These are phyloP conservation scores for Dufourea novaeangliae DNA, from an alignment of 1,140 invertebrate genomes.

Conservation along the genomic window DNA sequence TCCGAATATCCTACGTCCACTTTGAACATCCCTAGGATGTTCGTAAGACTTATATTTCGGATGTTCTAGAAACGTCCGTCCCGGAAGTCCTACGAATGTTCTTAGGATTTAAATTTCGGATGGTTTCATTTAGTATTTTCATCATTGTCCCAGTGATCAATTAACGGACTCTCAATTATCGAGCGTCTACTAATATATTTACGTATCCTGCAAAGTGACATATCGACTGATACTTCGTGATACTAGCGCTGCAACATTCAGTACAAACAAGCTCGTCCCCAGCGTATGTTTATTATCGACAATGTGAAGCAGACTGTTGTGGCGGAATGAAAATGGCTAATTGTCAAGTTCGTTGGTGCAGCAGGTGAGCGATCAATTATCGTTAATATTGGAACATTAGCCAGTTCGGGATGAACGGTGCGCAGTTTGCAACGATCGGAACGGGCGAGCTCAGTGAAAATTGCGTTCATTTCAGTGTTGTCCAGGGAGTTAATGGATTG, in stretches of 20 bases:
- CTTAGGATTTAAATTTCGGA: too few relatives aligned
- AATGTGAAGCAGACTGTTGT: conserved; percentile 60
- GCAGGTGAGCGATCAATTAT: conserved; percentile 74
- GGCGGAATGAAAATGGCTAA: conserved; percentile 79
- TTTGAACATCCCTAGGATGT: too few relatives aligned
- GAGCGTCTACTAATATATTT: too few relatives aligned
- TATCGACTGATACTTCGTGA: conserved; percentile 25
- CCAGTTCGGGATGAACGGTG: conserved; percentile 43
- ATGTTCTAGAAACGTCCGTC: too few relatives aligned
- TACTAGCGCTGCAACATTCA: conserved; percentile 41
- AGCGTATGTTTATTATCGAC: conserved; percentile 66
- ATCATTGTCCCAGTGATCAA: too few relatives aligned
- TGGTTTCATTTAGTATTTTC: too few relatives aligned
- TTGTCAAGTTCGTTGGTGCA: conserved; percentile 75
- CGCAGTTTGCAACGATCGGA: conserved; percentile 20
- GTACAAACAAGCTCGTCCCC: conserved; percentile 46
- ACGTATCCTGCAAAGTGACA: conserved; percentile 24
- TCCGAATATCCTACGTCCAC: too few relatives aligned
- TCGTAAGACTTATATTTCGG: too few relatives aligned
- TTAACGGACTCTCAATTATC: too few relatives aligned
- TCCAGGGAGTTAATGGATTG: conserved; percentile 37
- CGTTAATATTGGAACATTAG: conserved; percentile 47
- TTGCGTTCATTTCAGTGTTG: conserved; percentile 24
- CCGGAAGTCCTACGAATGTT: too few relatives aligned
- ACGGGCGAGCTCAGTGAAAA: conserved; percentile 27